A percentile compares a stretch with the other conserved stretches of the same genome.
phyloP scores from a whole-genome alignment of 1,140 invertebrate species.

The Eumaeus atala region DNA sequence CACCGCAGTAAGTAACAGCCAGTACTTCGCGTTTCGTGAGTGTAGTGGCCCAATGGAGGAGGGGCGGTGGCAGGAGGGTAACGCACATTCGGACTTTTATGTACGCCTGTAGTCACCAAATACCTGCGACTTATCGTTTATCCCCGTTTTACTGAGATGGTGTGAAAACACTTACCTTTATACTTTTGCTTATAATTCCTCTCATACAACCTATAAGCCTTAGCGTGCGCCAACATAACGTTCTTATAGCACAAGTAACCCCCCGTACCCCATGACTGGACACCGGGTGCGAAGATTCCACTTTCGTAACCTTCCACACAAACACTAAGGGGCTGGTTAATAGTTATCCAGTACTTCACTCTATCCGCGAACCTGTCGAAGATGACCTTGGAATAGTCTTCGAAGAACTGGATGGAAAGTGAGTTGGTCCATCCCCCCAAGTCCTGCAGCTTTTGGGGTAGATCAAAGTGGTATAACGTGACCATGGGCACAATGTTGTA shows the following conservation, averaged over 20 bases:
- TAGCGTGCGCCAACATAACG: slow-evolving; percentile 73
- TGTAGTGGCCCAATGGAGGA: too few relatives aligned
- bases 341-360: slow-evolving; percentile 59
- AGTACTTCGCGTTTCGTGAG: too few relatives aligned
- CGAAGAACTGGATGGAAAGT: slow-evolving; percentile 61
- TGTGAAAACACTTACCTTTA: slow-evolving; percentile 3
- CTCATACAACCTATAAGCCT: slow-evolving; percentile 55
- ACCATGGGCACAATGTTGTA: slow-evolving; percentile 55
- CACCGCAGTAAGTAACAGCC: too few relatives aligned
- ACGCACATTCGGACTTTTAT: too few relatives aligned
- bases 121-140: too few relatives aligned
- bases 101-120: too few relatives aligned
- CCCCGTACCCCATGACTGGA: neutral
- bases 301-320: slow-evolving; percentile 47
- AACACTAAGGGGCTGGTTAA: slow-evolving; percentile 63
- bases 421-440: slow-evolving; percentile 43
- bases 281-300: slow-evolving; percentile 35
- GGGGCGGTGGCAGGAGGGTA: too few relatives aligned
- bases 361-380: slow-evolving; percentile 67
- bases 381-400: slow-evolving; percentile 66
- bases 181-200: slow-evolving; percentile 34
- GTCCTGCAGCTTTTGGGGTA: slow-evolving; percentile 42
- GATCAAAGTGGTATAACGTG: slow-evolving; percentile 44
- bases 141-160: too few relatives aligned
- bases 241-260: slow-evolving; percentile 65